Conservation (phyloP, 2,888 invertebrate genomes). For the Drosophila anomelani region DNA sequence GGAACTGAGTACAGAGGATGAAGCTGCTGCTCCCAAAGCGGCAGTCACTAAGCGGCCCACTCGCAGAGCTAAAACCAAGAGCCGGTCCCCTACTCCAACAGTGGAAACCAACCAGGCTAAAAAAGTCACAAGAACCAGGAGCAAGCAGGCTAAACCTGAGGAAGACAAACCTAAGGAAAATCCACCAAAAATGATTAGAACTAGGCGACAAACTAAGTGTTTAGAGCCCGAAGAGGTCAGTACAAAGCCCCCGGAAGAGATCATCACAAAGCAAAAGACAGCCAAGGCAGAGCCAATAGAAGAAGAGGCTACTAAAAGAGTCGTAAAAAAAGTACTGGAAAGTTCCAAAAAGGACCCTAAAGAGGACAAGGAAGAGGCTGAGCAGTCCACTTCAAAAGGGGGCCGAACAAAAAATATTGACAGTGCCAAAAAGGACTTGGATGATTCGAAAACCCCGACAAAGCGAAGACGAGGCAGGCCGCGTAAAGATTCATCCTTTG, state of each 20-base stretch:
- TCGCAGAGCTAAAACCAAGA: neutral
- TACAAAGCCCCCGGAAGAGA: neutral
- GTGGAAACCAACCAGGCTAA: neutral
- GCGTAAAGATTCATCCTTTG: neutral
- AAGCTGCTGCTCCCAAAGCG: neutral
- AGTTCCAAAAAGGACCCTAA: neutral
- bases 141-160: neutral
- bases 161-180: neutral
- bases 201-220: neutral
- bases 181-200: neutral
- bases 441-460: neutral
- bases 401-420: neutral
- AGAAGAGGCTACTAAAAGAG: neutral
- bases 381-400: neutral
- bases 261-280: neutral
- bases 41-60: neutral
- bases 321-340: neutral
- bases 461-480: neutral
- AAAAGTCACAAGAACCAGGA: neutral
- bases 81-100: neutral
- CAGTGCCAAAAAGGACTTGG: neutral
- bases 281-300: neutral
- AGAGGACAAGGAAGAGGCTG: neutral
- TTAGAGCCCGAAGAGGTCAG: neutral
- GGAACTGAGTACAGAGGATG: constrained; percentile 1